Percentiles rank a stretch among this genome's conserved stretches.
Evolutionary conservation across 30 jellyfish, hydroid and myxozoan species (phyloP).

Genomic region (Chrysaora quinquecirrha): DNA sequence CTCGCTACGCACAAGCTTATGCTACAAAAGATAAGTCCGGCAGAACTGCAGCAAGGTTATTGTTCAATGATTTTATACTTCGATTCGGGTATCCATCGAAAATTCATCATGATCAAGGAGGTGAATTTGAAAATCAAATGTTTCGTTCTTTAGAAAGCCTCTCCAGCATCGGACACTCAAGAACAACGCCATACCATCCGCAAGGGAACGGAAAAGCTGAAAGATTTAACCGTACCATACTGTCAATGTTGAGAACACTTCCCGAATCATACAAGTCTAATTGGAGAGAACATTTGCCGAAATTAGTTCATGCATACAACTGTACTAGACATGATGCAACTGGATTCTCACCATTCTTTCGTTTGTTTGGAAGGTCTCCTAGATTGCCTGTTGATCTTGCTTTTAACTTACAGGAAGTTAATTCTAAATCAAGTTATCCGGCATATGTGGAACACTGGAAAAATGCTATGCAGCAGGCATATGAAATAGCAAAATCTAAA

Average conservation of each 20-base stretch:
- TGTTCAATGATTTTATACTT: slow-evolving; percentile 21
- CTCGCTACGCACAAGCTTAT: slow-evolving; percentile 70
- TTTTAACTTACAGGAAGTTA: not conserved
- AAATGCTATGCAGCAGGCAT: slow-evolving; percentile 29
- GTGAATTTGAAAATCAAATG: slow-evolving; percentile 20
- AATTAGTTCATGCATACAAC: slow-evolving; percentile 44
- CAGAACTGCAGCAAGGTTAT: slow-evolving; percentile 32
- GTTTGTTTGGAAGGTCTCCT: slow-evolving; percentile 41
- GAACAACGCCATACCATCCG: slow-evolving; percentile 54
- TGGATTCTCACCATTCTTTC: slow-evolving; percentile 49
- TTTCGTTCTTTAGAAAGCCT: slow-evolving; percentile 1
- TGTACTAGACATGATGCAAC: slow-evolving; percentile 44
- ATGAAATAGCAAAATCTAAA: slow-evolving; percentile 32
- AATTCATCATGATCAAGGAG: slow-evolving; percentile 41
- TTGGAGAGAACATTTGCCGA: slow-evolving; percentile 16
- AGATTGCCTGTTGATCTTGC: slow-evolving; percentile 41
- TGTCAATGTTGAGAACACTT: slow-evolving; percentile 28
- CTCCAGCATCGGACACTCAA: slow-evolving; percentile 12
- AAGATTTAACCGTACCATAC: slow-evolving; percentile 18
- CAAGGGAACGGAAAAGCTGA: slow-evolving; percentile 14
- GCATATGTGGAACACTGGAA: slow-evolving; percentile 32
- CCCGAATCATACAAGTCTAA: slow-evolving; percentile 11
- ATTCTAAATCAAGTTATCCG: slow-evolving; percentile 16
- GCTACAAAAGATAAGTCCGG: slow-evolving; percentile 61
- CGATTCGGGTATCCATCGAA: slow-evolving; percentile 27